Conservation (phyloP, 2,888 invertebrate species). For the Polyploca ridens region DNA sequence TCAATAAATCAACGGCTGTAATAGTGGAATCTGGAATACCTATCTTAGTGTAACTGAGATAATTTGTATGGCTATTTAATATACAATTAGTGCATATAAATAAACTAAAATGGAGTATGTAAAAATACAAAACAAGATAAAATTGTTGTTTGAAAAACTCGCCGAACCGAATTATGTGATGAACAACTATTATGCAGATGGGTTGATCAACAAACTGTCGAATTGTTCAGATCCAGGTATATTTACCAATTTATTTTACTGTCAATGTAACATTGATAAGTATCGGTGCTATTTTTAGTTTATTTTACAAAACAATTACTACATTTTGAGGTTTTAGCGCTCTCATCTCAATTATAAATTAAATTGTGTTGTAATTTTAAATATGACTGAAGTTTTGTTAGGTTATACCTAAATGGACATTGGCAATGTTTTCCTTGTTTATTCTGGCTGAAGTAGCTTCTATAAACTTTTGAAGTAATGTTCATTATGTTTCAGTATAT, state of each 20-base stretch:
- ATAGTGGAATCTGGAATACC: neutral
- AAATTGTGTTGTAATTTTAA: too few relatives aligned
- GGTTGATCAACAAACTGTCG: slow-evolving; percentile 85
- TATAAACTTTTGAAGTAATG: too few relatives aligned
- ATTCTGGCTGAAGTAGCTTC: neutral
- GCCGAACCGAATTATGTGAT: slow-evolving; percentile 84
- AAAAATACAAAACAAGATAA: slow-evolving; percentile 78
- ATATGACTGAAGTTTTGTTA: neutral
- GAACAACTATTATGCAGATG: slow-evolving; percentile 87
- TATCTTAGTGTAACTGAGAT: neutral
- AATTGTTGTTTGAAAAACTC: slow-evolving; percentile 84
- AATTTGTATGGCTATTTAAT: neutral
- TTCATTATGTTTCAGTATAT: too few relatives aligned
- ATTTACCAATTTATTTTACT: neutral
- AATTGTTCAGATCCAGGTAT: slow-evolving; percentile 80
- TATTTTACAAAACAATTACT: too few relatives aligned
- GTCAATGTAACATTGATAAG: too few relatives aligned
- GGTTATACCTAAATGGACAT: neutral
- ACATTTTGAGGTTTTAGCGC: too few relatives aligned
- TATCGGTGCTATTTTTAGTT: too few relatives aligned
- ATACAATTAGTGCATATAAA: neutral
- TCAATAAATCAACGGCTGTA: too few relatives aligned
- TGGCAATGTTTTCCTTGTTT: neutral
- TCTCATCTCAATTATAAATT: too few relatives aligned
- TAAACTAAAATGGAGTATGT: slow-evolving; percentile 47